Evolutionary conservation across 1,140 invertebrate genomes (phyloP), one percentile per base, ranked within the genome.

Genomic region (Copidosoma floridanum): DNA sequence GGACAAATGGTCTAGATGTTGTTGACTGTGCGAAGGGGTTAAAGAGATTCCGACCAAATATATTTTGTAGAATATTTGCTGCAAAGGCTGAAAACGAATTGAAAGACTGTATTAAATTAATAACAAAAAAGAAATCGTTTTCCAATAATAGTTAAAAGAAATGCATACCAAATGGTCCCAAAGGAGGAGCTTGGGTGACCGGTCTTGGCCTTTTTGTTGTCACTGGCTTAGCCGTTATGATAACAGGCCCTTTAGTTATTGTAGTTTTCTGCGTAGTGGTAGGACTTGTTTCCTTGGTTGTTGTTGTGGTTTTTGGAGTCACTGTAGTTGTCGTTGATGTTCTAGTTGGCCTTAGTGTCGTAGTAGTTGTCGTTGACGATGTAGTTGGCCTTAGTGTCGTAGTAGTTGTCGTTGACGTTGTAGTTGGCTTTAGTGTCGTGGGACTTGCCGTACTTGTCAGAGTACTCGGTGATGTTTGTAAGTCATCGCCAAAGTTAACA

Each of bases 11-110:
- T 16, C 53, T 68, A 1, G 65, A 43, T 14, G 68, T 67, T 16
- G 63, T 58, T 20, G 65, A 12, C 6, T 59, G 44, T 6, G 53
- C 64, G 11, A 77, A 73, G 7, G 73, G 51, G 52, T 70, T 71
- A 12, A 77, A 73, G 7, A 72, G 51, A 53, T 70, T 71, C 14
- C 69, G 69, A 4, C 78, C 72, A 18, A 81, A 78, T 1, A 79
- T 59, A 26, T 71, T 69, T 64, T 70, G 68, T 23, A 78, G 65
- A 1, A 81, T 58, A 8, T 68, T 71, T 18, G 70, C 68, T 1
- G 72, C 78, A 10, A 79, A 68, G 21, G 74, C 71, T 59, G 67
- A 32, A 46, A 29, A 56, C 26, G 21, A 10, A 43, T 41, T 29
- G 21, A 50, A 14, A 41, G 43, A 55, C 23, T 50, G n/a, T 20